phyloP scores from a whole-genome alignment of 1,140 invertebrate species.

The Achroia grisella region DNA sequence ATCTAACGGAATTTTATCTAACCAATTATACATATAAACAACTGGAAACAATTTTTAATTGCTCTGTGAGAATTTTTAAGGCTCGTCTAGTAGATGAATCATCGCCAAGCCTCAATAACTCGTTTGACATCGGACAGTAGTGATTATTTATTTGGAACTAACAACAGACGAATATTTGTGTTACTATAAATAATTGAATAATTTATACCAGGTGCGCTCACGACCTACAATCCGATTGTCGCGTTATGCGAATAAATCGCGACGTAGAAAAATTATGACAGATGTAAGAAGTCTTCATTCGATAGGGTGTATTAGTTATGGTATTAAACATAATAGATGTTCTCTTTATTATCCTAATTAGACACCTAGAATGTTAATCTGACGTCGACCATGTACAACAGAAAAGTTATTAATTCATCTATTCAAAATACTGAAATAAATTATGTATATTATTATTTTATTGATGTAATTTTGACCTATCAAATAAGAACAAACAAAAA shows the following conservation, averaged over 20 bases:
- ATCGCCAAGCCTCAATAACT: conserved; percentile 16
- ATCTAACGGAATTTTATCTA: conserved; percentile 35
- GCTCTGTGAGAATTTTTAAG: conserved; percentile 26
- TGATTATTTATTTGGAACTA: conserved; percentile 23
- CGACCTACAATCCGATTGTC: conserved; percentile 50
- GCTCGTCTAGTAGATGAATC: conserved; percentile 31
- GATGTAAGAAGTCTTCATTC: conserved; percentile 42
- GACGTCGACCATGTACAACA: conserved; percentile 9
- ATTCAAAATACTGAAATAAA: conserved; percentile 38
- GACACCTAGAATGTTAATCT: conserved; percentile 35
- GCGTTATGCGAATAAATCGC: conserved; percentile 58
- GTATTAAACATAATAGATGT: conserved; percentile 58
- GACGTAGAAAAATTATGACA: conserved; percentile 73
- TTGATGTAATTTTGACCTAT: conserved; percentile 52
- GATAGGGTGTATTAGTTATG: conserved; percentile 51
- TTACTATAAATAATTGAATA: conserved; percentile 36
- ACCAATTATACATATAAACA: conserved; percentile 41
- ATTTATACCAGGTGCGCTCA: conserved; percentile 35
- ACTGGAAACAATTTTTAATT: conserved; percentile 49
- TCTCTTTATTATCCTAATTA: conserved; percentile 43
- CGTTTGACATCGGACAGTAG: conserved; percentile 25
- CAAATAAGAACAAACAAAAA: conserved; percentile 69
- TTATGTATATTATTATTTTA: conserved; percentile 50
- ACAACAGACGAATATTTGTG: conserved; percentile 28
- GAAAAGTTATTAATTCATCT: conserved; percentile 3